Evolutionary conservation across 2,888 invertebrate genomes (phyloP).

Genomic region (Eudemis profundana): DNA sequence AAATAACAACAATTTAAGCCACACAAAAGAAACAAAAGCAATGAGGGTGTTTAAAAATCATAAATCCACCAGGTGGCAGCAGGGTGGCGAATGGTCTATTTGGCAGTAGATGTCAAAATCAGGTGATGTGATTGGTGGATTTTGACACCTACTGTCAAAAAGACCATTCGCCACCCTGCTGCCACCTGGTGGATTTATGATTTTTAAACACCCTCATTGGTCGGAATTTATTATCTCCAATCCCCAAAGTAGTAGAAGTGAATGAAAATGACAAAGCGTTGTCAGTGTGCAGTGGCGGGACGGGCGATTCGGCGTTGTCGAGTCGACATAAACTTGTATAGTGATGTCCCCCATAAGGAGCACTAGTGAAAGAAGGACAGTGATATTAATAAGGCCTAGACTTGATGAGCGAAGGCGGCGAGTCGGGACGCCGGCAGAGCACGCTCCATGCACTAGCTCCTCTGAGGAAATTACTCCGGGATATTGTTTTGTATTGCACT

Average conservation of each 20-base stretch:
- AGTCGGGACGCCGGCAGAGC: slow-evolving; percentile 46
- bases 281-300: slow-evolving; percentile 49
- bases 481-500: slow-evolving; percentile 69
- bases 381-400: slow-evolving; percentile 10
- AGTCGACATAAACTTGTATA: slow-evolving; percentile 2
- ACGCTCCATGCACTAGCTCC: slow-evolving; percentile 50
- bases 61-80: too few species aligned
- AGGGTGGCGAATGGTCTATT: too few species aligned
- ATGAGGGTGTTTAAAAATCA: too few species aligned
- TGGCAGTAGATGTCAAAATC: too few species aligned
- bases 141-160: too few species aligned
- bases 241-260: slow-evolving; percentile 47
- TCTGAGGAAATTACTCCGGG: slow-evolving; percentile 64
- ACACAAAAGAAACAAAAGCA: slow-evolving; percentile 30
- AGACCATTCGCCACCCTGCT: too few species aligned
- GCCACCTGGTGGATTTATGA: too few species aligned
- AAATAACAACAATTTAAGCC: slow-evolving; percentile 12
- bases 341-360: slow-evolving; percentile 6
- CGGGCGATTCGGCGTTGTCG: slow-evolving; percentile 6
- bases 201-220: too few species aligned
- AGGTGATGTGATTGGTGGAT: too few species aligned
- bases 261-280: slow-evolving; percentile 57
- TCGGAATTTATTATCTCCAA: slow-evolving; percentile 45
- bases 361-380: slow-evolving; percentile 19
- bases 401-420: slow-evolving; percentile 2